Base-by-base conservation (phyloP, 2,888 invertebrate species). In the Ctena decussata region DNA sequence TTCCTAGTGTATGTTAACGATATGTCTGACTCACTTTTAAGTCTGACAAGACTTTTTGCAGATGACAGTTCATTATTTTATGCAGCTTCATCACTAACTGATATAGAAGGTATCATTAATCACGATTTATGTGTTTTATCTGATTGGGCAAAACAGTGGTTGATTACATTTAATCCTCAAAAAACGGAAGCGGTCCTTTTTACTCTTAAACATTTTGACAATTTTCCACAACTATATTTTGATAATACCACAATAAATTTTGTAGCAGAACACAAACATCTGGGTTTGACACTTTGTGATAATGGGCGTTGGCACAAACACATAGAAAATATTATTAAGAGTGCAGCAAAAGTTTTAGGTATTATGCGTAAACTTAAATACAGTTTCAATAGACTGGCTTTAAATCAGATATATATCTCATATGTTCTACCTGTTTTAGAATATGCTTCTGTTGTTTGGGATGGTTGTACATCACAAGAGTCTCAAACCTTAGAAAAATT, bases 281-380 rank as follows among this genome's bases (percentile, higher is more conserved):
- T 49, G 21, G 41, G 41, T 11, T 41, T 41, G 15, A 41, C 41
- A 6, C 8, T 41, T 11, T 11, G 41, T 41, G 6, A 21, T 21
- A 49, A 49, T 21, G 49, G 49, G 3, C 49, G 21, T 8, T 49
- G n/a, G 30, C 35, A 37, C 8, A 39, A 18, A 18, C 39, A 71
- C 37, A 37, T 71, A 71, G 30, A 27, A 37, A 35, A 37, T 27
- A 37, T 71, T 37, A 24, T n/a, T 44, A 24, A 15, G 11, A 27
- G 27, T 39, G 49, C 71, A 83, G 82, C 83, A 24, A 53, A 27
- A 11, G 49, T 49, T 15, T 21, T 49, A 11, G 49, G 49, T 5
- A 49, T 49, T 21, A 21, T 49, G 49, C 11, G 49, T 18, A 49
- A 49, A 49, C 21, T 11, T 21, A 49, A 49, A 49, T 49, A 15